A percentile compares a stretch with the other conserved stretches of the same genome.
Evolutionary conservation across 2,797 vertebrate species (phyloP).

Genomic region (Fratercula arctica): DNA sequence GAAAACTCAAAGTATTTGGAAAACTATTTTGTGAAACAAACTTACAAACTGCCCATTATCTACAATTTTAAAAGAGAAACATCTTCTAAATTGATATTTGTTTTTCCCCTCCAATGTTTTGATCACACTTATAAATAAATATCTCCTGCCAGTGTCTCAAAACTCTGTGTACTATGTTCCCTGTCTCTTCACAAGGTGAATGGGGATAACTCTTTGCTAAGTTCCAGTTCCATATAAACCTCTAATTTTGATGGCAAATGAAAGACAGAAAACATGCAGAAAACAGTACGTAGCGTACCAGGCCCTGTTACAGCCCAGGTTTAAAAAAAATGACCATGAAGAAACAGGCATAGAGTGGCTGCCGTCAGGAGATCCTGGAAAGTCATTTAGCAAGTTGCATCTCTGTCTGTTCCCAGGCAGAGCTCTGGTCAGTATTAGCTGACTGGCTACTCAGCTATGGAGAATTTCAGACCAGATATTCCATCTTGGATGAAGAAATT

Average conservation of each 20-base stretch:
- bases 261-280: not conserved
- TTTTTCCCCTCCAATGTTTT: not conserved
- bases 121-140: not conserved
- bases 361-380: not conserved
- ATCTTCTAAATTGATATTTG: not conserved
- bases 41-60: not conserved
- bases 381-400: not conserved
- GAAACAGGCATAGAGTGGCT: not conserved
- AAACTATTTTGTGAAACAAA: not conserved
- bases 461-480: not conserved
- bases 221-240: not conserved
- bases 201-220: not conserved
- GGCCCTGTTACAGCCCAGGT: not conserved
- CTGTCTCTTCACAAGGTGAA: not conserved
- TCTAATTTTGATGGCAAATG: not conserved
- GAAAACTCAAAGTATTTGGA: not conserved
- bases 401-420: not conserved
- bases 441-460: not conserved
- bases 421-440: not conserved
- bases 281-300: not conserved
- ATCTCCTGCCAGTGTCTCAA: not conserved
- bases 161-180: not conserved
- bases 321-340: not conserved
- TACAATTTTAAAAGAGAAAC: not conserved
- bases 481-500: not conserved